Conservation (phyloP, 2,113 vertebrate species). For the Gracilinanus agilis region DNA sequence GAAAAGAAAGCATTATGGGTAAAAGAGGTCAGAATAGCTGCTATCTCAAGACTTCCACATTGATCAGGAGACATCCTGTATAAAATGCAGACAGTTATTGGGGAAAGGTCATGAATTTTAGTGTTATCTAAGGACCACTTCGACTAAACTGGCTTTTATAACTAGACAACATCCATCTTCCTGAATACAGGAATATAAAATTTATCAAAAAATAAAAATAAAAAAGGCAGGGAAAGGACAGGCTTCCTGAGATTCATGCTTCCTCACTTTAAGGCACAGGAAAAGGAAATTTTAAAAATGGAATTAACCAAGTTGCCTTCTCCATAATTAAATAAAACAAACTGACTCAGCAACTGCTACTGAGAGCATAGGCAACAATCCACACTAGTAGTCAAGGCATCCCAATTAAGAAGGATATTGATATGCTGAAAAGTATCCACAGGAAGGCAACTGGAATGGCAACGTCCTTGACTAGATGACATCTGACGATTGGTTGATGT, state of each 20-base stretch:
- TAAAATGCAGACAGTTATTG: background rate
- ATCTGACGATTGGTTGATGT: background rate
- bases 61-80: background rate
- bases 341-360: background rate
- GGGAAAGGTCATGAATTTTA: background rate
- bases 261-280: background rate
- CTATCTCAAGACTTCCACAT: background rate
- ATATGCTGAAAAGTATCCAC: background rate
- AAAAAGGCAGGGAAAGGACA: background rate
- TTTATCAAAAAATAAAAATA: background rate
- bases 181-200: background rate
- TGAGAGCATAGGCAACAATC: background rate
- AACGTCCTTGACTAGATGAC: background rate
- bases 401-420: background rate
- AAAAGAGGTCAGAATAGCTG: background rate
- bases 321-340: background rate
- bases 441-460: background rate
- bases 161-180: background rate
- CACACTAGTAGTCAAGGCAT: background rate
- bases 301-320: background rate
- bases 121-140: background rate
- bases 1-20: background rate
- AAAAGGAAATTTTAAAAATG: background rate
- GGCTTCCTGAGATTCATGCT: background rate
- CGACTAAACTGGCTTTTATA: background rate